Conservation (phyloP, 2,113 vertebrate species). For the Sardina pilchardus region DNA sequence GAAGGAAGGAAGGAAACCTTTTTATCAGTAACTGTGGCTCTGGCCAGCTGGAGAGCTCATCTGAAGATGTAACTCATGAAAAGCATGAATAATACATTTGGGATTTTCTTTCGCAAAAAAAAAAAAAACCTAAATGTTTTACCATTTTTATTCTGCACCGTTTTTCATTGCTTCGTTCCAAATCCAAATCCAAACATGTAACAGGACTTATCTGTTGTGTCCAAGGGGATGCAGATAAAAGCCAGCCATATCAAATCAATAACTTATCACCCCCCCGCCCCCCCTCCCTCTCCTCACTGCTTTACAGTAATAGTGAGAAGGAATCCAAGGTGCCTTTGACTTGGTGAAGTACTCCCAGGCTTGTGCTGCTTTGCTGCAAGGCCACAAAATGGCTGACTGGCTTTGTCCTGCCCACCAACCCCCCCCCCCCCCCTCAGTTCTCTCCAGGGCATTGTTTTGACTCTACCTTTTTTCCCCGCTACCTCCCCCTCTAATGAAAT, state of each 20-base stretch:
- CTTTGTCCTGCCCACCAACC: not conserved
- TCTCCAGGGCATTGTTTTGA: slow-evolving; percentile 29
- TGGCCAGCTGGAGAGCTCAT: not conserved
- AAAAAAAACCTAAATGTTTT: too few relatives aligned
- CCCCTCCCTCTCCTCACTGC: not conserved
- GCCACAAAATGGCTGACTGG: slow-evolving; percentile 27
- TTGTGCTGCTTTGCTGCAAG: not conserved
- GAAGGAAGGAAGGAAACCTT: not conserved
- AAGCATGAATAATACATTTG: slow-evolving; percentile 2
- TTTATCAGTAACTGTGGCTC: not conserved
- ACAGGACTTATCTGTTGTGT: not conserved
- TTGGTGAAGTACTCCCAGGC: not conserved
- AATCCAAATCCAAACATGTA: not conserved
- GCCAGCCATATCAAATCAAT: slow-evolving; percentile 13
- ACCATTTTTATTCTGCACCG: not conserved
- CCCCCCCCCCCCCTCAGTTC: slow-evolving; percentile 11
- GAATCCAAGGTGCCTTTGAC: slow-evolving; percentile 15
- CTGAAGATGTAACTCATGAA: not conserved
- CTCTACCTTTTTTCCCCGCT: slow-evolving; percentile 8
- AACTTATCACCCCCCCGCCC: not conserved
- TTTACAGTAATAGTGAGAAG: not conserved
- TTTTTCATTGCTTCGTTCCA: not conserved
- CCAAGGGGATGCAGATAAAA: slow-evolving; percentile 11
- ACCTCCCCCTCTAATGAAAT: slow-evolving; percentile 38
- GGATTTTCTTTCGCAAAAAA: slow-evolving; percentile 1